These are phyloP conservation scores for Drosophila bunnanda DNA, from an alignment of 2,888 invertebrate genomes.

Conservation along the genomic window DNA sequence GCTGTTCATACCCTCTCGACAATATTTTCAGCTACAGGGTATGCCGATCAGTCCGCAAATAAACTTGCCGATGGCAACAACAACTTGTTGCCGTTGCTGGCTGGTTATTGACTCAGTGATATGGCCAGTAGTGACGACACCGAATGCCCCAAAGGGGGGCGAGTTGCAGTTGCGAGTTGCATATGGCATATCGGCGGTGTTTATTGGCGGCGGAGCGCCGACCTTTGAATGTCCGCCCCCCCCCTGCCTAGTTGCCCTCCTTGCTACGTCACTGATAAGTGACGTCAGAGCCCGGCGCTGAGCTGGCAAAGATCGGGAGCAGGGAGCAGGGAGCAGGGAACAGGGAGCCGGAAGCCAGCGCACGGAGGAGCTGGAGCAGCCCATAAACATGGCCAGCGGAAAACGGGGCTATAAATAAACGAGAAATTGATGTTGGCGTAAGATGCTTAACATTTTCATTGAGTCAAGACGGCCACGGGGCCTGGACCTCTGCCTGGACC, in stretches of 20 bases:
- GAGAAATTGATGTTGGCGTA: conserved; percentile 70
- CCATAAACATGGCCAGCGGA: conserved; percentile 56
- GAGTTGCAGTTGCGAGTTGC: conserved; percentile 1
- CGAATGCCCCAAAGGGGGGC: conserved; percentile 4
- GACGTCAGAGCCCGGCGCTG: conserved; percentile 37
- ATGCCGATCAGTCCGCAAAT: conserved; percentile 25
- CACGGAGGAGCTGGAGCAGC: conserved; percentile 17
- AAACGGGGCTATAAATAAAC: conserved; percentile 69
- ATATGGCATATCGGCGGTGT: conserved; percentile 15
- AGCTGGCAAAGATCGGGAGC: conserved; percentile 11
- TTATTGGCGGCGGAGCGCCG: conserved; percentile 1
- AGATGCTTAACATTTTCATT: conserved; percentile 73
- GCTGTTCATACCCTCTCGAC: not conserved
- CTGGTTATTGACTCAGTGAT: conserved; percentile 50
- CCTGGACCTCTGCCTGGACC: conserved; percentile 8
- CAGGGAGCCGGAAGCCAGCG: not conserved
- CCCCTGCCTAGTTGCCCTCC: not conserved
- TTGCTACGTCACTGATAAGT: conserved; percentile 22
- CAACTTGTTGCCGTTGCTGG: conserved; percentile 24
- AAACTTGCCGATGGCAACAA: conserved; percentile 27
- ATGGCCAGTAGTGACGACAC: conserved; percentile 39
- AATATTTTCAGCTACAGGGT: not conserved
- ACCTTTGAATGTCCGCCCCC: conserved; percentile 5
- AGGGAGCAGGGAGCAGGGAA: not conserved
- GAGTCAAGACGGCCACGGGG: conserved; percentile 52